Conservation (phyloP, 2,797 vertebrate genomes). For the Cichlasoma orientale region DNA sequence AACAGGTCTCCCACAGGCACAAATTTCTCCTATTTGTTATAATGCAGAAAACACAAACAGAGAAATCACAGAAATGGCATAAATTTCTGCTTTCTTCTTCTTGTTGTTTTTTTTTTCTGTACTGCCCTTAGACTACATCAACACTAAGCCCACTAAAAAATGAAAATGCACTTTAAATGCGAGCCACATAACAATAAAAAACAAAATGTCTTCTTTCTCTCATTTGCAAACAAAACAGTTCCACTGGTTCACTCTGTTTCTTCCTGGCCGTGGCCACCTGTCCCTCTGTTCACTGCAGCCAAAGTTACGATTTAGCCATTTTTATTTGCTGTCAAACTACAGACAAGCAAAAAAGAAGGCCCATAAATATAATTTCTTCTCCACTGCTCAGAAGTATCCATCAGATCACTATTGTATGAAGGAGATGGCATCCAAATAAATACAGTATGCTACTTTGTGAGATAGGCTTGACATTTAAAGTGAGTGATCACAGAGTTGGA, state of each 20-base stretch:
- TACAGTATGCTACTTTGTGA: not conserved
- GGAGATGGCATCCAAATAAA: not conserved
- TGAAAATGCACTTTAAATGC: conserved; percentile 7
- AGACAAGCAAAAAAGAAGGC: not conserved
- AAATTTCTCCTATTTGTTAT: conserved; percentile 25
- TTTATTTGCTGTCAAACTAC: not conserved
- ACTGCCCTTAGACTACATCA: not conserved
- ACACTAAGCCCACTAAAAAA: not conserved
- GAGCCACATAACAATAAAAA: not conserved
- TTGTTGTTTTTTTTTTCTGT: not conserved
- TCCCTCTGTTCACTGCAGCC: not conserved
- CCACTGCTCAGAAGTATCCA: not conserved
- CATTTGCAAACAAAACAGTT: not conserved
- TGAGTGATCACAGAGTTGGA: conserved; percentile 1
- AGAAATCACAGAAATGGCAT: not conserved
- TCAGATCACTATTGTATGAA: not conserved
- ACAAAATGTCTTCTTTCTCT: not conserved
- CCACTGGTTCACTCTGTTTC: not conserved
- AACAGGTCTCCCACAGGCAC: conserved; percentile 14
- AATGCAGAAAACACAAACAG: conserved; percentile 9
- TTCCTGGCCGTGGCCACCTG: not conserved
- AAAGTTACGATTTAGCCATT: not conserved
- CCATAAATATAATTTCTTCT: not conserved
- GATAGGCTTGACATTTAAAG: conserved; percentile 22
- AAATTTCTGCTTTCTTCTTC: not conserved